A percentile compares a stretch with the other conserved stretches of the same genome.
Evolutionary conservation across 2,113 vertebrate genomes (phyloP).

Genomic region (Macrotis lagotis): DNA sequence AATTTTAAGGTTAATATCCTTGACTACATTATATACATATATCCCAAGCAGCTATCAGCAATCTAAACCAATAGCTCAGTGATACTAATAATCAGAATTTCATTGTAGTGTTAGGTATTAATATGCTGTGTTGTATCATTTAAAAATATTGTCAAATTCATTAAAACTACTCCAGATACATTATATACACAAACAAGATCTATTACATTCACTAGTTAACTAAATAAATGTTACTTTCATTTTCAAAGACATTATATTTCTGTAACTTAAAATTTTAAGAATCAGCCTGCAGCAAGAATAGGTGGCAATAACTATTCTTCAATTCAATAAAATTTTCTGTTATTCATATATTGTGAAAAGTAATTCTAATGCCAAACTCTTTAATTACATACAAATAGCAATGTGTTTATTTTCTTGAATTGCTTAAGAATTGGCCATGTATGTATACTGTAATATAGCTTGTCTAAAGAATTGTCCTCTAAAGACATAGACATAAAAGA

Average conservation of each 20-base stretch:
- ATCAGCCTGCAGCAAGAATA: conserved; percentile 77
- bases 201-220: conserved; percentile 74
- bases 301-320: conserved; percentile 58
- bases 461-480: conserved; percentile 65
- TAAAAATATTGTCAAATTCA: conserved; percentile 77
- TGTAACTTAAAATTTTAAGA: conserved; percentile 84
- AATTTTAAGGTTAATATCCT: conserved; percentile 81
- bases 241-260: conserved; percentile 79
- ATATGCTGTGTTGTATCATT: conserved; percentile 71
- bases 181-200: conserved; percentile 82
- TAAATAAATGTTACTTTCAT: conserved; percentile 79
- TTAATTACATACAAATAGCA: conserved; percentile 45
- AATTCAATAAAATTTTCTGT: conserved; percentile 43
- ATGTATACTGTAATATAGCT: conserved; percentile 56
- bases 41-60: conserved; percentile 78
- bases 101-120: conserved; percentile 80
- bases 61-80: conserved; percentile 78
- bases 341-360: neutral
- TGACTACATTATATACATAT: conserved; percentile 82
- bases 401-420: neutral
- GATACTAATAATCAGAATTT: conserved; percentile 69
- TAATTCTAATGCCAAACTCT: conserved; percentile 58
- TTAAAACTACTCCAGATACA: conserved; percentile 84
- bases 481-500: neutral
- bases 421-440: neutral